Evolutionary conservation across 2,113 vertebrate genomes (phyloP).

Genomic region (Fregata magnificens): DNA sequence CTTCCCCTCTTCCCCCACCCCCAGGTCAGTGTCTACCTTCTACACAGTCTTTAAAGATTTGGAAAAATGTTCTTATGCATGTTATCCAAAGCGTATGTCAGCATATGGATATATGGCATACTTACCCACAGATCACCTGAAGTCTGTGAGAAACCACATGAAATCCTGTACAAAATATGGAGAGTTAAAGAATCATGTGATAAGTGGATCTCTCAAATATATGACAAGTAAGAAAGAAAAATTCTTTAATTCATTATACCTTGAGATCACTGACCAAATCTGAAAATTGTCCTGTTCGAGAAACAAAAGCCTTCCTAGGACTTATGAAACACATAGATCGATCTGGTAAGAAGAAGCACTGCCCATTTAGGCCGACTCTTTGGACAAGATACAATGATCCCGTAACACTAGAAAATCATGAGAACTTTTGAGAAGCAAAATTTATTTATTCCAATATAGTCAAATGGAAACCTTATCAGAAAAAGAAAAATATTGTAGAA

Average conservation of each 20-base stretch:
- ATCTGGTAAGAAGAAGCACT: not conserved
- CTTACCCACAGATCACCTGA: not conserved
- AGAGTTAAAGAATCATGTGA: not conserved
- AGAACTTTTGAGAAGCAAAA: not conserved
- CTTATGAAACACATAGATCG: not conserved
- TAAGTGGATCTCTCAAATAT: not conserved
- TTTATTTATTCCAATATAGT: not conserved
- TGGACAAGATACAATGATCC: not conserved
- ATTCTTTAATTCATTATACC: not conserved
- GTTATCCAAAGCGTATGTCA: not conserved
- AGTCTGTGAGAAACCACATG: not conserved
- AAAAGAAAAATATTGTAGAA: not conserved
- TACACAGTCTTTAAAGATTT: not conserved
- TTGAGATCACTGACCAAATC: not conserved
- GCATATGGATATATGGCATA: not conserved
- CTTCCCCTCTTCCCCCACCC: fast-evolving
- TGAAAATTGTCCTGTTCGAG: not conserved
- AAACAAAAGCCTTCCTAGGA: not conserved
- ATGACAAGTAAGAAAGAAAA: not conserved
- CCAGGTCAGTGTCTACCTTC: not conserved
- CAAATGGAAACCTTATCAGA: not conserved
- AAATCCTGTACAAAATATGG: not conserved
- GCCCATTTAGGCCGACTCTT: not conserved
- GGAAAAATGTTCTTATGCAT: not conserved
- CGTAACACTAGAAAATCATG: not conserved